Percentiles rank a stretch among this genome's conserved stretches.
These are phyloP conservation scores for Oreochromis tanganicae DNA, from an alignment of 2,113 vertebrate species.

Conservation along the genomic window DNA sequence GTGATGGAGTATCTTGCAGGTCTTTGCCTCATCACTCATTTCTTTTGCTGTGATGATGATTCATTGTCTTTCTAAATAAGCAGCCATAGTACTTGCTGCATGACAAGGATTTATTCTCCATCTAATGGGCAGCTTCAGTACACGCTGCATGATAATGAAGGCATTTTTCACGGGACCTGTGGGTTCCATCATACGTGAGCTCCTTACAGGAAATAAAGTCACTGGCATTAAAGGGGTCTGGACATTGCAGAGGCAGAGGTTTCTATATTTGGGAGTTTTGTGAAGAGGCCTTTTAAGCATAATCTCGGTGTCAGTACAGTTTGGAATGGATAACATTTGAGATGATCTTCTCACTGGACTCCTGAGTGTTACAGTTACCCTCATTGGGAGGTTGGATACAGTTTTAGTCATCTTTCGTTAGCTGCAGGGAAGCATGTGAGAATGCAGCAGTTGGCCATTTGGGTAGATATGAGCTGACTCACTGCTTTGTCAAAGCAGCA, in stretches of 20 bases:
- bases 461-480: neutral
- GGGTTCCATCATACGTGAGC: neutral
- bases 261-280: neutral
- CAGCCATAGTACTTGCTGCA: neutral
- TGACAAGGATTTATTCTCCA: neutral
- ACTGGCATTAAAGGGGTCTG: neutral
- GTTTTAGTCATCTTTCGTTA: neutral
- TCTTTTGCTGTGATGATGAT: neutral
- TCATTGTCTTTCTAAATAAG: neutral
- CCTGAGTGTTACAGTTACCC: neutral
- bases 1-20: neutral
- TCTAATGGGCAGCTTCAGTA: neutral
- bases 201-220: neutral
- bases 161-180: neutral
- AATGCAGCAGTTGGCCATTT: conserved; percentile 14
- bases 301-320: neutral
- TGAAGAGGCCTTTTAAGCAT: neutral
- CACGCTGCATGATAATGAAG: neutral
- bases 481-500: neutral
- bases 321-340: neutral
- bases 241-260: neutral
- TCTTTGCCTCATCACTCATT: neutral
- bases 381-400: neutral
- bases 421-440: neutral
- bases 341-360: neutral